Evolutionary conservation across 2,888 invertebrate species (phyloP), one percentile per base, ranked within the genome.

Genomic region (Microdon myrmicae): DNA sequence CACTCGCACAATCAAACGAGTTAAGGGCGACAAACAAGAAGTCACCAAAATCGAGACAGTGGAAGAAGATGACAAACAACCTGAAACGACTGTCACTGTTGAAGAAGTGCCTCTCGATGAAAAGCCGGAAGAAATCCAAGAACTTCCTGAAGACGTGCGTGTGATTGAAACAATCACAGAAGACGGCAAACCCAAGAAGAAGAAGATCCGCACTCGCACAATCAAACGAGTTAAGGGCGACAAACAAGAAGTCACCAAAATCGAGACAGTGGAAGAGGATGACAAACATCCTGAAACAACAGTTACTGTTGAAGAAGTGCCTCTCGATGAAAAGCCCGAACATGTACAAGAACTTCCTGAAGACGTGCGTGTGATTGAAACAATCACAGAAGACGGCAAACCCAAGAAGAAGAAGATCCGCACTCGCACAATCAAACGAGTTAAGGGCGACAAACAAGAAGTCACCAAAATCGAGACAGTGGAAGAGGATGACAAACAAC

Each of bases 381-480:
- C 45, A 1, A 3, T 45, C 14, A 19, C 34, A 4, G 35, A 45
- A 13, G 45, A 45, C n/a, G 45, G 45, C 10, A 45, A 45, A 4
- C 45, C 45, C 0, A 35, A 12, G 5, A 45, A 45, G 28, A 45
- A 45, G 9, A 45, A 20, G 28, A 45, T 45, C 5, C 55, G 55
- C 3, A 55, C 55, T n/a, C 45, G 45, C 3, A 8, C n/a, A 8
- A 47, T 55, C 17, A 55, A 39, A 12, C 45, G 41, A 29, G 20
- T 55, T 13, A 55, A 47, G 47, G 55, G 55, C 2, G 55, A 41
- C 35, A 56, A 48, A 19, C 48, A 56, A 29, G 55, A 56, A 37
- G 48, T 56, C 29, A 56, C 55, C 13, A 56, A 41, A 20, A 56
- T 56, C 7, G 41, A 56, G 9, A 56, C 55, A 3, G 41, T 56